Conservation (phyloP, 1,140 invertebrate species). For the Pseudomyrmex flavicornis region DNA sequence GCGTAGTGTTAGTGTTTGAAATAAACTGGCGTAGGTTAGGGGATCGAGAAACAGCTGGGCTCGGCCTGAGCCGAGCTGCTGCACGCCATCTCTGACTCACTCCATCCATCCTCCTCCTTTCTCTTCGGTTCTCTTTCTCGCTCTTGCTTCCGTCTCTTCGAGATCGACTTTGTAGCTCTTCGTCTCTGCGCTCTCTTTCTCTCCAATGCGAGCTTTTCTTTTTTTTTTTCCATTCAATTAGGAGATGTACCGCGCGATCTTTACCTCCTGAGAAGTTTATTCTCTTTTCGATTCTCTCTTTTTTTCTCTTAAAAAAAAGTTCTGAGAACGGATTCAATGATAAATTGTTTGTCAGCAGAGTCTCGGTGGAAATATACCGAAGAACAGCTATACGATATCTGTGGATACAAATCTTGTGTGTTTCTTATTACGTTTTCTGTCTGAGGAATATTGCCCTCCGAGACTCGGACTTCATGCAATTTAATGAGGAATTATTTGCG, state of each 20-base stretch:
- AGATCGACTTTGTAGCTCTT: constrained; percentile 14
- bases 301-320: no score
- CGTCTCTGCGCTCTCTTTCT: constrained; percentile 18
- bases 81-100: constrained; percentile 79
- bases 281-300: neutral
- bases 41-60: constrained; percentile 77
- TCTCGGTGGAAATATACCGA: neutral
- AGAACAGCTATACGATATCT: neutral
- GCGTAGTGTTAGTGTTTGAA: constrained; percentile 65
- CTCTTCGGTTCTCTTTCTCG: constrained; percentile 32
- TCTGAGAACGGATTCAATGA: constrained; percentile 2
- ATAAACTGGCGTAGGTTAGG: constrained; percentile 74
- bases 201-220: constrained; percentile 38
- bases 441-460: neutral
- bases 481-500: constrained; percentile 29
- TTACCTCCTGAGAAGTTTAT: neutral
- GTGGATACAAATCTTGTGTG: constrained; percentile 1
- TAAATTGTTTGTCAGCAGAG: constrained; percentile 27
- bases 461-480: neutral
- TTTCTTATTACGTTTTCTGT: constrained; percentile 5
- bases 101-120: constrained; percentile 63
- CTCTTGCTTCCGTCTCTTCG: constrained; percentile 47
- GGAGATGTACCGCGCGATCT: neutral
- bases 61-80: constrained; percentile 71
- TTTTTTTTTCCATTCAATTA: constrained; percentile 29